phyloP scores from a whole-genome alignment of 2,888 invertebrate species.

The Leucozona laternaria region DNA sequence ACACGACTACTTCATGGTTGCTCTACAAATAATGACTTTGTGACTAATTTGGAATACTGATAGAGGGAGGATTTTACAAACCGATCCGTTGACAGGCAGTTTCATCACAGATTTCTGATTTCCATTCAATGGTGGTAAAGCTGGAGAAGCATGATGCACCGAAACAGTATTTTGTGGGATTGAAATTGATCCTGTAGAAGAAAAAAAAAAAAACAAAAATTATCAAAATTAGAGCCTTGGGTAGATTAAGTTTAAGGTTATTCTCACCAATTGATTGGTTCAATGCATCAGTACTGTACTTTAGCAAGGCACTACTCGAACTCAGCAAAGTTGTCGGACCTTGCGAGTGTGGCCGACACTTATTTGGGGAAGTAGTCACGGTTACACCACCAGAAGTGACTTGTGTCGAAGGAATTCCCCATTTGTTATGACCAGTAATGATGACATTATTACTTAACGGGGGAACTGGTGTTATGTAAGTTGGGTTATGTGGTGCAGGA shows the following conservation, averaged over 20 bases:
- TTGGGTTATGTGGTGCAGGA: conserved; percentile 79
- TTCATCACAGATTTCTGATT: conserved; percentile 84
- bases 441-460: conserved; percentile 84
- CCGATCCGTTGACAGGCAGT: conserved; percentile 81
- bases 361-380: conserved; percentile 86
- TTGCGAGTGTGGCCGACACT: conserved; percentile 85
- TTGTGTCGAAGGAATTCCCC: conserved; percentile 84
- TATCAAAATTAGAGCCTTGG: background rate
- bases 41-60: background rate
- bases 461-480: conserved; percentile 83
- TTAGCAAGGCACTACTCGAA: conserved; percentile 82
- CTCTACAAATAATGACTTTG: conserved; percentile 71
- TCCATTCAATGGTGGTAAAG: conserved; percentile 80
- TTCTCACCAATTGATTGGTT: conserved; percentile 82
- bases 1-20: conserved; percentile 84
- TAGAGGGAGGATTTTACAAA: conserved; percentile 68
- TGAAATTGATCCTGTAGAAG: conserved; percentile 80
- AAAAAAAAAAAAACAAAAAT: background rate
- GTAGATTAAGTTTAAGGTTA: background rate
- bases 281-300: conserved; percentile 83
- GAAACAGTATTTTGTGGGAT: conserved; percentile 83
- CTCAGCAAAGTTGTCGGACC: conserved; percentile 84
- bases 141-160: conserved; percentile 83
- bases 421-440: conserved; percentile 85
- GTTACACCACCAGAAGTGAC: conserved; percentile 86